phyloP scores from a whole-genome alignment of 2,888 invertebrate genomes.

The Macaria notata region DNA sequence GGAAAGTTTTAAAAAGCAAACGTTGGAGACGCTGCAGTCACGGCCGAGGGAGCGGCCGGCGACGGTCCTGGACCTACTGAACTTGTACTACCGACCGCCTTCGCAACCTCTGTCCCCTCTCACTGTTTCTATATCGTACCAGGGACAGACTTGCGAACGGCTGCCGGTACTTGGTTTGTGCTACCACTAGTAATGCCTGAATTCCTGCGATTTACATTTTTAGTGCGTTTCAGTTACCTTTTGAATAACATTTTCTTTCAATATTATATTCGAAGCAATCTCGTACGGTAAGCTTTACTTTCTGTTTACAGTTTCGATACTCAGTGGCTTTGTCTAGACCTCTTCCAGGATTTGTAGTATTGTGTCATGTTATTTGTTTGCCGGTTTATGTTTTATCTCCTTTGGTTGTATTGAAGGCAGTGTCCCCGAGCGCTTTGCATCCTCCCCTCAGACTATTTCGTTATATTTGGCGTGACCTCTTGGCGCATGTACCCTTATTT shows the following conservation, averaged over 20 bases:
- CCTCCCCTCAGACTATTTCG: slow-evolving; percentile 62
- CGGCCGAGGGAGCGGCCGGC: slow-evolving; percentile 79
- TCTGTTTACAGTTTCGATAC: slow-evolving; percentile 51
- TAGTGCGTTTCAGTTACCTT: slow-evolving; percentile 55
- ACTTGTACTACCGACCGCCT: slow-evolving; percentile 49
- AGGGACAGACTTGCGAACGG: slow-evolving; percentile 40
- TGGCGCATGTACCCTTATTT: slow-evolving; percentile 77
- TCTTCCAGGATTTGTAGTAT: slow-evolving; percentile 58
- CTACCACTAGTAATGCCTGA: slow-evolving; percentile 59
- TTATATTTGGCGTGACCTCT: slow-evolving; percentile 82
- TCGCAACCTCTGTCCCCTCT: slow-evolving; percentile 29
- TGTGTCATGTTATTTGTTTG: slow-evolving; percentile 66
- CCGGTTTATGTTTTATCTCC: slow-evolving; percentile 67
- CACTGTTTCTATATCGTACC: slow-evolving; percentile 7
- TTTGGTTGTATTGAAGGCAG: slow-evolving; percentile 81
- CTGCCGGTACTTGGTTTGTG: slow-evolving; percentile 57
- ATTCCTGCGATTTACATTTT: slow-evolving; percentile 44
- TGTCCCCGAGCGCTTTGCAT: slow-evolving; percentile 83
- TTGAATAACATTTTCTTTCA: slow-evolving; percentile 51
- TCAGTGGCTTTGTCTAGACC: slow-evolving; percentile 61
- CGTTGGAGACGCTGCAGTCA: slow-evolving; percentile 81
- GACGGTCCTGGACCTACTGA: slow-evolving; percentile 75
- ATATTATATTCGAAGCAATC: slow-evolving; percentile 56
- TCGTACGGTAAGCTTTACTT: slow-evolving; percentile 64
- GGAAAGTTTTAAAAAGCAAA: slow-evolving; percentile 76